Percentiles rank a stretch among this genome's conserved stretches.
phyloP scores from a whole-genome alignment of 2,797 vertebrate genomes.

The Linurgus olivaceus region DNA sequence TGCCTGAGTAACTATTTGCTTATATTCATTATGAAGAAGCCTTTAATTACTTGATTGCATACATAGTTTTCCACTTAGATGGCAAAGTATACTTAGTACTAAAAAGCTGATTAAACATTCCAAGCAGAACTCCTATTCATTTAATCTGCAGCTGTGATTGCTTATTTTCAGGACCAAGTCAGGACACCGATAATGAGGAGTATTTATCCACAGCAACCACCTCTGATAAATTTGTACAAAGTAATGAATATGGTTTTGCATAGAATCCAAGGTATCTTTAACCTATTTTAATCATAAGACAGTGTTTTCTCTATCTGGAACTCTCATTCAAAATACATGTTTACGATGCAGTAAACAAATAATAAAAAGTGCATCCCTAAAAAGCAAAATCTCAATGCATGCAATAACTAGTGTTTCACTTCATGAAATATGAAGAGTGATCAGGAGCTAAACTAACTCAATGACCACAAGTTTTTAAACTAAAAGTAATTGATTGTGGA shows the following conservation, averaged over 20 bases:
- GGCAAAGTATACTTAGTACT: not conserved
- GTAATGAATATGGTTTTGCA: not conserved
- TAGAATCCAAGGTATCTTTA: not conserved
- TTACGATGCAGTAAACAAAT: not conserved
- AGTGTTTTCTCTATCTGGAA: not conserved
- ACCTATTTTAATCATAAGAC: not conserved
- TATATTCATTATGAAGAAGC: slow-evolving; percentile 3
- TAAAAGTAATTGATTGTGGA: not conserved
- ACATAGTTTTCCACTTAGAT: slow-evolving; percentile 55
- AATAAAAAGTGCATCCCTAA: not conserved
- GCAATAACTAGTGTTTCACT: not conserved
- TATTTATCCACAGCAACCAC: not conserved
- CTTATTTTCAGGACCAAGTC: not conserved
- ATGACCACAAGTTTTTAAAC: not conserved
- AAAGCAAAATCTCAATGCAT: not conserved
- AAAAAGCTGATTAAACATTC: slow-evolving; percentile 38
- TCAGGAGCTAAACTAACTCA: not conserved
- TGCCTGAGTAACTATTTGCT: slow-evolving; percentile 7
- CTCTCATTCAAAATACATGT: not conserved
- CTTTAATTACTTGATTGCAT: slow-evolving; percentile 60
- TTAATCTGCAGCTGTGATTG: slow-evolving; percentile 37
- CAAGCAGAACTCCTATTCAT: not conserved
- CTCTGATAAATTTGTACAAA: not conserved
- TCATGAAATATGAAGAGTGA: not conserved
- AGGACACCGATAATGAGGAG: not conserved